Percentiles rank a stretch among this genome's conserved stretches.
Evolutionary conservation across 2,797 vertebrate genomes (phyloP).

Genomic region (Harpagifer antarcticus): DNA sequence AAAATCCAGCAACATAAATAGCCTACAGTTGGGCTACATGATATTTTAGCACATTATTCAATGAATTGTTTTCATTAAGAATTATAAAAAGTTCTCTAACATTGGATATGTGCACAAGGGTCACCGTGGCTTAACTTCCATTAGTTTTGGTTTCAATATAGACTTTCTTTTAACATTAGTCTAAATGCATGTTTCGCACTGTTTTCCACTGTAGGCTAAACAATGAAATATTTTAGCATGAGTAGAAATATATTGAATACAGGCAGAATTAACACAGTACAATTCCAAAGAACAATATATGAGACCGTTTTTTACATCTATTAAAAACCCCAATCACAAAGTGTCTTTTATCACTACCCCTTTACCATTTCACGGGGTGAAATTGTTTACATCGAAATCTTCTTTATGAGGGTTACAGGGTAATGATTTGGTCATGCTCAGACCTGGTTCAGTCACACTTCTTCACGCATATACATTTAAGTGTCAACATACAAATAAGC

Average conservation of each 20-base stretch:
- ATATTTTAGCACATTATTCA: background rate
- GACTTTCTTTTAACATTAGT: slow-evolving; percentile 21
- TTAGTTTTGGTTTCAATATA: slow-evolving; percentile 13
- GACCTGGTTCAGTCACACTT: slow-evolving; percentile 1
- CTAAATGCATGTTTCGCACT: slow-evolving; percentile 3
- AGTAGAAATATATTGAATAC: background rate
- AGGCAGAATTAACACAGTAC: background rate
- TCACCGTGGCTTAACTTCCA: background rate
- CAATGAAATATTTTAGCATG: slow-evolving; percentile 15
- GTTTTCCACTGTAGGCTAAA: slow-evolving; percentile 30
- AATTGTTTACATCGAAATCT: too few species aligned
- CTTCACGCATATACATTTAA: background rate
- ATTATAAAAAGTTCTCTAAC: slow-evolving; percentile 10
- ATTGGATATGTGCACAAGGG: background rate
- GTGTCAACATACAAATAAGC: slow-evolving; percentile 7
- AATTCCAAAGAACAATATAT: background rate
- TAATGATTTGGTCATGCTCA: background rate
- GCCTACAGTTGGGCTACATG: background rate
- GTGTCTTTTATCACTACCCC: background rate
- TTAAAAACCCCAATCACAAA: background rate
- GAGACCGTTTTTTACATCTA: background rate
- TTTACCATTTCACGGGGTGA: background rate
- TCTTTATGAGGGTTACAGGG: background rate
- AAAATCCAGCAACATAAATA: background rate
- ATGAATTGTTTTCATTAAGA: slow-evolving; percentile 9